Conservation (phyloP, 2,797 vertebrate genomes). For the Leucoraja ocellata region DNA sequence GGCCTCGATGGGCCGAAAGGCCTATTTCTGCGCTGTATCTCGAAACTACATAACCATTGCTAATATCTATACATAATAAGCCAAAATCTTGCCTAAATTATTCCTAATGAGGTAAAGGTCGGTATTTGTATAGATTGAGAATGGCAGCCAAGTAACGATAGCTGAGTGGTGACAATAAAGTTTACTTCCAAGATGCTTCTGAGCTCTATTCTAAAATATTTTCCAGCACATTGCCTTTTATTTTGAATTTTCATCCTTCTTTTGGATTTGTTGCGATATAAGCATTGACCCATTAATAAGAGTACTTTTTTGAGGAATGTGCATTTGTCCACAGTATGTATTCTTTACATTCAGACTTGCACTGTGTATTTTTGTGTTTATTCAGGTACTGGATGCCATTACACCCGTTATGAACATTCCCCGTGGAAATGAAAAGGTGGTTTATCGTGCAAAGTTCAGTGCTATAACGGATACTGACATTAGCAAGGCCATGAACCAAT, state of each 20-base stretch:
- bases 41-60: not conserved
- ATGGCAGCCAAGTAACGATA: not conserved
- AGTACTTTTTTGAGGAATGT: no score
- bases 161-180: not conserved
- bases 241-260: not conserved
- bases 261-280: not conserved
- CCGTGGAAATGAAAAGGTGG: conserved; percentile 53
- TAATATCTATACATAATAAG: not conserved
- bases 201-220: no score
- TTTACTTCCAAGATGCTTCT: not conserved
- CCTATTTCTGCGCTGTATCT: no score
- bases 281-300: no score
- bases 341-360: not conserved
- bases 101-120: no score
- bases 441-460: conserved; percentile 89
- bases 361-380: not conserved
- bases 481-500: conserved; percentile 78
- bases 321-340: not conserved
- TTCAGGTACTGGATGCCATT: conserved; percentile 83
- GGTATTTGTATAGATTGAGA: not conserved
- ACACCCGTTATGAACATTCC: conserved; percentile 76
- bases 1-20: no score
- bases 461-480: conserved; percentile 96
- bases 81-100: not conserved
- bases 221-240: not conserved